phyloP scores from a whole-genome alignment of 2,113 vertebrate genomes.

The Toxostoma redivivum region DNA sequence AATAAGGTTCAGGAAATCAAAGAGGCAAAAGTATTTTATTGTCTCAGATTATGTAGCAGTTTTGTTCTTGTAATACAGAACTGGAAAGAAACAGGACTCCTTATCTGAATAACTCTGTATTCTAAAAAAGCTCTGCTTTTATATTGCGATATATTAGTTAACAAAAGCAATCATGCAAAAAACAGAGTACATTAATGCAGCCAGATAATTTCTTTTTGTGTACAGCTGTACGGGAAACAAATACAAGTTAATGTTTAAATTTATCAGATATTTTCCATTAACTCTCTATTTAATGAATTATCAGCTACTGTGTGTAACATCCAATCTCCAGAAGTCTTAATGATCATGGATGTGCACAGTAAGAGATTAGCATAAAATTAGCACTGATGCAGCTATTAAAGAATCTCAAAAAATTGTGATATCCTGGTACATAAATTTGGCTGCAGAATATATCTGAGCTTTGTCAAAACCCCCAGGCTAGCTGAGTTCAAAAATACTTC shows the following conservation, averaged over 20 bases:
- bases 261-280: constrained; percentile 59
- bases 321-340: constrained; percentile 48
- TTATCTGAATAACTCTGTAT: neutral
- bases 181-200: neutral
- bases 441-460: neutral
- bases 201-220: constrained; percentile 27
- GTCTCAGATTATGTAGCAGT: neutral
- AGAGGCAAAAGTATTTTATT: constrained; percentile 42
- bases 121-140: neutral
- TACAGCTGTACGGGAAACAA: constrained; percentile 8
- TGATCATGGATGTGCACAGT: constrained; percentile 43
- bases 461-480: neutral
- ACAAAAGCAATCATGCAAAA: constrained; percentile 35
- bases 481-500: neutral
- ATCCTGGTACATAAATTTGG: constrained; percentile 31
- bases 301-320: constrained; percentile 45
- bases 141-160: neutral
- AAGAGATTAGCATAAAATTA: constrained; percentile 66
- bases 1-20: constrained; percentile 51
- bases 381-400: constrained; percentile 59
- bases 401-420: constrained; percentile 1
- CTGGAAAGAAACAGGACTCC: neutral
- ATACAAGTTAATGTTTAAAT: constrained; percentile 30
- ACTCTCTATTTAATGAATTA: constrained; percentile 59
- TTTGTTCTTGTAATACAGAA: neutral